Evolutionary conservation across 1,140 invertebrate species (phyloP), one percentile per base, ranked within the genome.

Genomic region (Neoseiulus cucumeris): DNA sequence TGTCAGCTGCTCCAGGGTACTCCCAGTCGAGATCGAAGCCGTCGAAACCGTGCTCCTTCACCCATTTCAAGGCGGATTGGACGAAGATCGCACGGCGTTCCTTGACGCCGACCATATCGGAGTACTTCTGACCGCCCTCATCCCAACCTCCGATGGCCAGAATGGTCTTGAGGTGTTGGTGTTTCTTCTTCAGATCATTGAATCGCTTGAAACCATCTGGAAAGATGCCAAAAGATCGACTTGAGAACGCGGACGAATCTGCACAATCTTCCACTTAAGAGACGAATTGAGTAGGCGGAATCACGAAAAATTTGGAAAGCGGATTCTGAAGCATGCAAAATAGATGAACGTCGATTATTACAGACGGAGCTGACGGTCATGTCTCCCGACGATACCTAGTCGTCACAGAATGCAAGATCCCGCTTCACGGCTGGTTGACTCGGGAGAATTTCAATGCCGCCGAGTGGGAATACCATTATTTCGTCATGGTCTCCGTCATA

Each of bases 121-220:
- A 90, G 74, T 90, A 91, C 72, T 91, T 90, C 65, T 81, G 80
- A 17, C 87, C 87, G 33, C 87, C 87, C 72, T 91, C 87, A 0
- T 83, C 87, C 87, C 88, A 91, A 1, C 88, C 87, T 22, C 66
- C 66, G 33, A 67, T 45, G 28, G 66, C 66, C 12, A 67, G 42
- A 4, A 67, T 66, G 28, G 64, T 44, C 20, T 59, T 59, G 41
- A 59, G 51, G 20, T 59, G 14, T 9, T 25, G 33, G 51, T 65
- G 47, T 25, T 42, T 6, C n/a, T 42, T 65, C 64, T 65, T 65
- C 7, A 65, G 22, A 65, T 45, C 45, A 47, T 41, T 65, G 44
- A 65, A 65, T 18, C 41, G 41, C 42, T 44, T 65, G n/a, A 20
- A 65, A 44, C 64, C 64, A 25, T 67, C 69, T 70, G 42, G 1